Percentiles rank a stretch among this genome's conserved stretches.
Evolutionary conservation across 64 coral and sea anemone species (phyloP).

Genomic region (Montipora efflorescens): DNA sequence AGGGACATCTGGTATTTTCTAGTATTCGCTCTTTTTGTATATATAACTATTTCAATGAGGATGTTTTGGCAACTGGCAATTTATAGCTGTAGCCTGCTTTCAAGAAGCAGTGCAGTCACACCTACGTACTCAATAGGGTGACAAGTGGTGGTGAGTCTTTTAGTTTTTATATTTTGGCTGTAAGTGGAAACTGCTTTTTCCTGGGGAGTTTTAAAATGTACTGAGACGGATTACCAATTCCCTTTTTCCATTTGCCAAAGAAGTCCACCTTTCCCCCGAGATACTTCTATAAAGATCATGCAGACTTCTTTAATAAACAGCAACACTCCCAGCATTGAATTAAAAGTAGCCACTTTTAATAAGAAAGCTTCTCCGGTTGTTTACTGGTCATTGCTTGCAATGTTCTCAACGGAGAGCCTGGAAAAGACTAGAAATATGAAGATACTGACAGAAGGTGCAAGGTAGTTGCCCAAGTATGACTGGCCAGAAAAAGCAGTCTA

Average conservation of each 20-base stretch:
- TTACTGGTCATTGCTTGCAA: no score
- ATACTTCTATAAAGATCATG: no score
- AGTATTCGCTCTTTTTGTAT: constrained; percentile 43
- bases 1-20: constrained; percentile 19
- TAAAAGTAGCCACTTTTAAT: no score
- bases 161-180: no score
- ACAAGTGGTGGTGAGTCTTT: constrained; percentile 29
- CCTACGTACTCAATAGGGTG: constrained; percentile 44
- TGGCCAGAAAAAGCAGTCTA: constrained; percentile 62
- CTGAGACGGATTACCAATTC: constrained; percentile 56
- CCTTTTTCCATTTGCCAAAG: constrained; percentile 48
- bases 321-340: no score
- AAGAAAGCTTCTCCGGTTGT: no score
- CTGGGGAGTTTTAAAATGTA: constrained; percentile 44
- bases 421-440: neutral
- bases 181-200: constrained; percentile 10
- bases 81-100: constrained; percentile 47
- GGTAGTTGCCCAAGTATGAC: constrained; percentile 61
- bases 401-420: constrained; percentile 9
- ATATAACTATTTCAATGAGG: constrained; percentile 39
- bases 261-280: neutral
- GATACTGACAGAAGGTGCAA: constrained; percentile 29
- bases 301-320: no score
- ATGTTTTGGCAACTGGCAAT: constrained; percentile 31
- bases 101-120: constrained; percentile 42